A percentile compares a stretch with the other conserved stretches of the same genome.
Conservation (phyloP, 2,113 vertebrate species). For the Gorsachius goisagi region DNA sequence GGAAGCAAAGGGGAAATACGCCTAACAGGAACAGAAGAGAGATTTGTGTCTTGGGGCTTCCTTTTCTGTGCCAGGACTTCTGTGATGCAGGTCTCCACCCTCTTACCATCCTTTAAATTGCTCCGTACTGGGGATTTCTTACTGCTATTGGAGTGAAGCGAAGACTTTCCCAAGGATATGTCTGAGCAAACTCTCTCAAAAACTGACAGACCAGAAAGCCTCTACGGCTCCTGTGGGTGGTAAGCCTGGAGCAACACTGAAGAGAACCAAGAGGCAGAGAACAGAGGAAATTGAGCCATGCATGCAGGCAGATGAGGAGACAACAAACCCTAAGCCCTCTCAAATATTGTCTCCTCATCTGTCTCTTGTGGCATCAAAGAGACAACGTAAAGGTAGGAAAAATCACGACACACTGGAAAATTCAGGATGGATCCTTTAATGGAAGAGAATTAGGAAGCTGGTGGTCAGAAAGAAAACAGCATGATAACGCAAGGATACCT, state of each 20-base stretch:
- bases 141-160: background rate
- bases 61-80: slow-evolving; percentile 14
- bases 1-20: slow-evolving; percentile 5
- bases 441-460: background rate
- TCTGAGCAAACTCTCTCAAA: slow-evolving; percentile 30
- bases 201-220: slow-evolving; percentile 32
- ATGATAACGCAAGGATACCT: background rate
- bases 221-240: background rate
- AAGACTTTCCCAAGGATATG: slow-evolving; percentile 25
- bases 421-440: background rate
- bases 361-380: background rate
- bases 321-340: slow-evolving; percentile 6
- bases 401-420: background rate
- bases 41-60: slow-evolving; percentile 31
- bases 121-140: background rate
- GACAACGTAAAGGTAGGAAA: background rate
- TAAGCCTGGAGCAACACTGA: background rate
- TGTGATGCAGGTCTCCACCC: slow-evolving; percentile 15
- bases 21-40: slow-evolving; percentile 16
- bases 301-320: background rate
- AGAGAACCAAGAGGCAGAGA: background rate
- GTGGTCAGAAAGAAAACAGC: background rate
- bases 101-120: slow-evolving; percentile 16
- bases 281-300: background rate
- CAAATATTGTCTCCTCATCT: background rate